Conservation (phyloP, 2,113 vertebrate species). For the Corythornis cristatus region DNA sequence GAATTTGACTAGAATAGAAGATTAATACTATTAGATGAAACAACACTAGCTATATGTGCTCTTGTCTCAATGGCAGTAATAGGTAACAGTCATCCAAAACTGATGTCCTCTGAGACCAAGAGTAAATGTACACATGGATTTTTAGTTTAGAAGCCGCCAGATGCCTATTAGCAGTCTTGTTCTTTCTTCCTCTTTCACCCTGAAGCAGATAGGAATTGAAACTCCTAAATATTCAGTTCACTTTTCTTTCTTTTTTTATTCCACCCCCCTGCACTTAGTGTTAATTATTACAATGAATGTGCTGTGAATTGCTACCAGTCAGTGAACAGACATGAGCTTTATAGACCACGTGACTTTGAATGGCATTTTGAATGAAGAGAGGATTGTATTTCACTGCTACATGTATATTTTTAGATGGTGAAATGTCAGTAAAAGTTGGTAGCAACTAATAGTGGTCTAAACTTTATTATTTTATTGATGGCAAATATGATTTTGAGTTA, state of each 20-base stretch:
- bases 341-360: neutral
- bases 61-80: neutral
- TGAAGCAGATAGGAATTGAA: neutral
- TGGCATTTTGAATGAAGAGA: neutral
- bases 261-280: neutral
- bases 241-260: neutral
- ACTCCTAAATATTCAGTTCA: neutral
- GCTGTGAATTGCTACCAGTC: neutral
- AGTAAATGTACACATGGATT: neutral
- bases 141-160: neutral
- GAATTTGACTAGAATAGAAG: conserved; percentile 1
- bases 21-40: neutral
- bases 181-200: neutral
- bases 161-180: neutral
- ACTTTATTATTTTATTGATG: neutral
- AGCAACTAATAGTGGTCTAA: neutral
- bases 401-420: neutral
- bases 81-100: neutral
- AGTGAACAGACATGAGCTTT: neutral
- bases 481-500: neutral
- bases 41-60: neutral
- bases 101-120: neutral
- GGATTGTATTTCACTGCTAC: neutral
- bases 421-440: neutral
- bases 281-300: neutral